phyloP scores from a whole-genome alignment of 2,113 vertebrate species.

The Lycaon pictus region DNA sequence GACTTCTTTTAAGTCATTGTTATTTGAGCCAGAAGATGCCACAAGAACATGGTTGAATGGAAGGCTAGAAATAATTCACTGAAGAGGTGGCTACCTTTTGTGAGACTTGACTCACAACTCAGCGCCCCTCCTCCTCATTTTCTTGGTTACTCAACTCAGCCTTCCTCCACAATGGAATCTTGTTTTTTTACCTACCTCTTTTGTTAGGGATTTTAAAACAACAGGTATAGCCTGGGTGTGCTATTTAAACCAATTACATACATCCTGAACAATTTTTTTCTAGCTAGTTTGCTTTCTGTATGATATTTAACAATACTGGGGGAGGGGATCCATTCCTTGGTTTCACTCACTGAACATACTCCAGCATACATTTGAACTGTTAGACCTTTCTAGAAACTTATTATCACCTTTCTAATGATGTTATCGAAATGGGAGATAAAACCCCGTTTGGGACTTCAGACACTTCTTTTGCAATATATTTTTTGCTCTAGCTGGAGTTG shows the following conservation, averaged over 20 bases:
- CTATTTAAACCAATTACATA: slow-evolving; percentile 42
- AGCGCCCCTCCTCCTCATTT: background rate
- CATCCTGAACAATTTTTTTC: background rate
- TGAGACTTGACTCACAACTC: background rate
- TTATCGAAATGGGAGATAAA: slow-evolving; percentile 59
- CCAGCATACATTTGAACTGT: background rate
- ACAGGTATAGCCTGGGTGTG: background rate
- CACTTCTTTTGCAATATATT: background rate
- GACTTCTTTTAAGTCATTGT: background rate
- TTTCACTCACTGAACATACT: background rate
- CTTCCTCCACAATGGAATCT: background rate
- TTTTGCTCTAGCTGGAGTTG: background rate
- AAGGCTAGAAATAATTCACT: background rate
- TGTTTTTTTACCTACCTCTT: background rate
- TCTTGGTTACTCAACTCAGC: background rate
- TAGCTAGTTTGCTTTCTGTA: slow-evolving; percentile 24
- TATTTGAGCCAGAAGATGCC: background rate
- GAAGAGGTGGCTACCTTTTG: background rate
- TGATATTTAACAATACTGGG: background rate
- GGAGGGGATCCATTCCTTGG: background rate
- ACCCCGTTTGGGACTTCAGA: background rate
- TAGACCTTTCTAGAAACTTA: slow-evolving; percentile 45
- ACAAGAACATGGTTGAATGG: background rate
- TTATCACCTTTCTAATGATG: slow-evolving; percentile 25
- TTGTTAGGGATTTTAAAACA: slow-evolving; percentile 8